Evolutionary conservation across 2,888 invertebrate genomes (phyloP).

Genomic region (Papilio gigon): DNA sequence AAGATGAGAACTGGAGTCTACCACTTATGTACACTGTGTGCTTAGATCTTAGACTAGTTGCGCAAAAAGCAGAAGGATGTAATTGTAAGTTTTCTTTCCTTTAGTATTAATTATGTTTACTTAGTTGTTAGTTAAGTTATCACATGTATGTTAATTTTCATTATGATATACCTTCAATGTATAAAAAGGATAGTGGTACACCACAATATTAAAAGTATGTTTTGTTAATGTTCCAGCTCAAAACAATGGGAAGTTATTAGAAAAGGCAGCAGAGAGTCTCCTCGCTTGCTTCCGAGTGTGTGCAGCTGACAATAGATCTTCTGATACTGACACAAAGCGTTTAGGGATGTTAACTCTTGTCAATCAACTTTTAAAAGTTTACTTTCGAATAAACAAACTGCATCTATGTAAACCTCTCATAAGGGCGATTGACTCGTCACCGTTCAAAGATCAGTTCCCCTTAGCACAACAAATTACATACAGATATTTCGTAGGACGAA

Average conservation of each 20-base stretch:
- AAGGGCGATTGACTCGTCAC: slow-evolving; percentile 96
- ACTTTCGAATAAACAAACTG: slow-evolving; percentile 95
- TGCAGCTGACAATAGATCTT: slow-evolving; percentile 95
- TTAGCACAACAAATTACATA: slow-evolving; percentile 97
- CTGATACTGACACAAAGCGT: slow-evolving; percentile 95
- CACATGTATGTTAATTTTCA: too few species aligned
- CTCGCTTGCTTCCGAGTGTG: slow-evolving; percentile 97
- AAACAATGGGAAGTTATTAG: slow-evolving; percentile 87
- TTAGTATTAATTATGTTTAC: background rate
- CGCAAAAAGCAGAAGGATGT: slow-evolving; percentile 87
- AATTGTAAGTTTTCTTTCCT: slow-evolving; percentile 56
- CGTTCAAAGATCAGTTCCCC: slow-evolving; percentile 94
- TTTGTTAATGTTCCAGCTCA: slow-evolving; percentile 62
- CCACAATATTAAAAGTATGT: background rate
- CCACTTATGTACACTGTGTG: slow-evolving; percentile 95
- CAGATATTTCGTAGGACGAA: slow-evolving; percentile 97
- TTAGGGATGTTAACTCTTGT: slow-evolving; percentile 98
- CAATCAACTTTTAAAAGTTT: slow-evolving; percentile 97
- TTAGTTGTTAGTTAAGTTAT: background rate
- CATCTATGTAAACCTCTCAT: slow-evolving; percentile 97
- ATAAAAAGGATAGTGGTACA: background rate
- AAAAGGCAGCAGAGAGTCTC: slow-evolving; percentile 96
- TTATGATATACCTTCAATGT: too few species aligned
- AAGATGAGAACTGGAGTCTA: slow-evolving; percentile 98
- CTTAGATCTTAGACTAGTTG: slow-evolving; percentile 93